Conservation (phyloP, 2,113 vertebrate genomes). For the Chlorodrepanis virens region DNA sequence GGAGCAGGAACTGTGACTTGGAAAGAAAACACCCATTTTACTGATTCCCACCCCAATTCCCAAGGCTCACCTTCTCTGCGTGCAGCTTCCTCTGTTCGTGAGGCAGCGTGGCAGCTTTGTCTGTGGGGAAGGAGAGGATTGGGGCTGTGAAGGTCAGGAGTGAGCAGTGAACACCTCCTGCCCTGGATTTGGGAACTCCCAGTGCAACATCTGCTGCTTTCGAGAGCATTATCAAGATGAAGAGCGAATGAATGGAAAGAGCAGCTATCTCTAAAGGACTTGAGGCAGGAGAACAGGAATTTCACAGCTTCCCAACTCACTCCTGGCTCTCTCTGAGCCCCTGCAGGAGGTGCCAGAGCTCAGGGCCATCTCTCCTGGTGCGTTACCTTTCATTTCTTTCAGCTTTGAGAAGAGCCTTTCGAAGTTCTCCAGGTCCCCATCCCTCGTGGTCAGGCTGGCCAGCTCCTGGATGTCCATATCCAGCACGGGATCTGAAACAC, state of each 20-base stretch:
- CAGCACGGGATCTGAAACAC: constrained; percentile 81
- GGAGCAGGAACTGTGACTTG: neutral
- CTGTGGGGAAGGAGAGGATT: constrained; percentile 57
- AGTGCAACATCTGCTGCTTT: neutral
- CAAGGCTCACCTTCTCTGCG: constrained; percentile 88
- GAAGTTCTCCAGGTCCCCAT: constrained; percentile 92
- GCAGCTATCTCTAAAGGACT: neutral
- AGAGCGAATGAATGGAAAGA: neutral
- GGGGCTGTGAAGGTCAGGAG: neutral
- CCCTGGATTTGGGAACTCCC: too few species aligned
- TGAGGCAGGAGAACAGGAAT: neutral
- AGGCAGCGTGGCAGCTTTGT: constrained; percentile 93
- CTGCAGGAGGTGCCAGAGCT: neutral
- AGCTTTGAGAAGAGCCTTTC: constrained; percentile 94
- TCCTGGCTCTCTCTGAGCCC: neutral
- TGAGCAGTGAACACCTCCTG: neutral
- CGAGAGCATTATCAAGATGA: neutral
- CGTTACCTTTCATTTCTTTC: constrained; percentile 96
- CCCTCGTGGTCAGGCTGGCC: constrained; percentile 90
- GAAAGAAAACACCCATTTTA: neutral
- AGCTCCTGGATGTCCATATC: constrained; percentile 94
- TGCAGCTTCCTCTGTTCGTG: constrained; percentile 95
- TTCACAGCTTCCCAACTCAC: neutral
- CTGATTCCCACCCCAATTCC: neutral
- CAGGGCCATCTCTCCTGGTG: neutral